Percentiles rank a stretch among this genome's conserved stretches.
phyloP scores from a whole-genome alignment of 2,888 invertebrate genomes.

The Rosalia funebris region DNA sequence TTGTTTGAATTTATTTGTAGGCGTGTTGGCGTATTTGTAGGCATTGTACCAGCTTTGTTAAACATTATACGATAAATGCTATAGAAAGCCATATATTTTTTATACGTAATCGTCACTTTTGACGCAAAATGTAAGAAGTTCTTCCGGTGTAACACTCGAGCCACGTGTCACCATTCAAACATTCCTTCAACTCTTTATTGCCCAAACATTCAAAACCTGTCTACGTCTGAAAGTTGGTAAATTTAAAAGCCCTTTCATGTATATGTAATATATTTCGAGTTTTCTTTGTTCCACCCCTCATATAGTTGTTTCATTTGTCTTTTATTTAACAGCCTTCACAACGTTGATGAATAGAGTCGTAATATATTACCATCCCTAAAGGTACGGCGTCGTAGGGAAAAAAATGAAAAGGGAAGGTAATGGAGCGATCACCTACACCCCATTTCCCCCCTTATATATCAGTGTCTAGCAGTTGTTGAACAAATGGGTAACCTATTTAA shows the following conservation, averaged over 20 bases:
- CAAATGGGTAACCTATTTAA: constrained; percentile 5
- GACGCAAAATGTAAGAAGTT: too few species aligned
- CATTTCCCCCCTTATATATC: constrained; percentile 4
- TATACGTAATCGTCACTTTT: too few species aligned
- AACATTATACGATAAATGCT: too few species aligned
- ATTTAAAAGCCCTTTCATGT: constrained; percentile 2
- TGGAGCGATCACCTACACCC: constrained; percentile 9
- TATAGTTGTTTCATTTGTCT: constrained; percentile 2
- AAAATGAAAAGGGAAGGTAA: constrained; percentile 10
- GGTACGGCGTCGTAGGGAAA: not conserved
- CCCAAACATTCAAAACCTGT: not conserved
- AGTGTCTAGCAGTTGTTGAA: constrained; percentile 13
- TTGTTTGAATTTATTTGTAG: too few species aligned
- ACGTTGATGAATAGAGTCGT: not conserved
- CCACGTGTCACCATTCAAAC: too few species aligned
- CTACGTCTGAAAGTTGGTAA: not conserved
- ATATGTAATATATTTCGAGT: not conserved
- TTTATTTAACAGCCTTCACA: not conserved
- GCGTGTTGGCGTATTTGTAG: too few species aligned
- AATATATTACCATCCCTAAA: constrained; percentile 3
- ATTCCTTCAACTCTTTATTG: too few species aligned
- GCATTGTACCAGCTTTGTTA: too few species aligned
- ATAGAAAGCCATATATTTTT: too few species aligned
- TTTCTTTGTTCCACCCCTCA: constrained; percentile 2
- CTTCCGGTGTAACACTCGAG: too few species aligned